Base-by-base conservation (phyloP, 2,113 vertebrate species). In the Pelobates fuscus region DNA sequence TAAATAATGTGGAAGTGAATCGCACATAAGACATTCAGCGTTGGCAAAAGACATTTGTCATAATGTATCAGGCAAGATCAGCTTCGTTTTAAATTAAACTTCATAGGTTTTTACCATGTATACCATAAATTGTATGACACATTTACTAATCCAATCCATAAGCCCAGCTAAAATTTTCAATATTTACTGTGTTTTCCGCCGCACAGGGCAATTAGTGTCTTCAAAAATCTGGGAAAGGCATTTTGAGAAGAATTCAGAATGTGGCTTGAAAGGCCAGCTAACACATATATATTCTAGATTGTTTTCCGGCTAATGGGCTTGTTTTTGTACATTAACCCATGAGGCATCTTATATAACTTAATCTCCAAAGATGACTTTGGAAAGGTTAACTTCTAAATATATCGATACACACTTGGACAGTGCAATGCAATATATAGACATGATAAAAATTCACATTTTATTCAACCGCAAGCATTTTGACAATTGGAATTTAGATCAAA, bases 131-230 rank as follows among this genome's bases (percentile, higher is more conserved):
- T 88, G 78, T 85, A 81, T 82, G 89, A 85, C 90, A 91, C 88
- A 86, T 91, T 88, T 88, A 92, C 90, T 91, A 70, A 70, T 21
- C 41, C 58, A 88, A 91, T 90, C 81, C 79, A 87, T 89, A 88
- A 86, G 88, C 86, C 80, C 87, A 91, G 91, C 92, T 93, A 95
- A 96, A 94, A 97, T 95, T 97, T 94, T 94, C 89, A 96, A 97
- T 96, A 96, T 98, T 98, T 91, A 95, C 94, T 91, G 82, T 90
- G 84, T 87, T 89, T 79, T 63, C 81, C 88, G 89, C 89, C 90
- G 84, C 85, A 81, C 88, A 91, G 88, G 86, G 91, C 94, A 97
- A 96, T 98, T 97, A 97, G 94, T 91, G 93, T 94, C 90, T 93
- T 91, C 90, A 90, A 91, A 89, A 94, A 88, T 85, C 82, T 85